Evolutionary conservation across 1,140 invertebrate genomes (phyloP).

Genomic region (Onthophagus taurus): DNA sequence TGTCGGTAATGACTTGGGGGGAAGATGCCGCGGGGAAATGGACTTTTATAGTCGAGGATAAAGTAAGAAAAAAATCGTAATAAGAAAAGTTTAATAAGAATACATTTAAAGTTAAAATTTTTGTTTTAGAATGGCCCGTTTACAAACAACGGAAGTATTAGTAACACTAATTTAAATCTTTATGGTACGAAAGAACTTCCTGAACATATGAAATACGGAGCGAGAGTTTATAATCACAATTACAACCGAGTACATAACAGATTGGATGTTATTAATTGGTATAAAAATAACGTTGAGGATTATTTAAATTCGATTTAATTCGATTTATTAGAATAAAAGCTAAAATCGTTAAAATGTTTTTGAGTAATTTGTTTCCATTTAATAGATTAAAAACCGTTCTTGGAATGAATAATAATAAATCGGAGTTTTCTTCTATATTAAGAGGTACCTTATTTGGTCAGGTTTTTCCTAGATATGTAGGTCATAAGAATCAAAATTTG

Average conservation of each 20-base stretch:
- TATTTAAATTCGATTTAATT: not conserved
- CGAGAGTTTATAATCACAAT: conserved; percentile 44
- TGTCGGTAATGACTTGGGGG: conserved; percentile 87
- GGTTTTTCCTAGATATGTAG: conserved; percentile 1
- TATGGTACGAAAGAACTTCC: conserved; percentile 61
- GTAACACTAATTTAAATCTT: conserved; percentile 47
- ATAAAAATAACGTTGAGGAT: not conserved
- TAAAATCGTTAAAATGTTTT: too few relatives aligned
- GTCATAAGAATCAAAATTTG: conserved; percentile 13
- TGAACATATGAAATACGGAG: conserved; percentile 46
- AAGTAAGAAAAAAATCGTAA: conserved; percentile 38
- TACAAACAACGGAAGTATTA: conserved; percentile 47
- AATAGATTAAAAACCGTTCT: too few relatives aligned
- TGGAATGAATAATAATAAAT: too few relatives aligned
- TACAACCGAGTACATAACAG: conserved; percentile 39
- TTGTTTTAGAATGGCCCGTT: conserved; percentile 37
- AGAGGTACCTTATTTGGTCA: too few relatives aligned
- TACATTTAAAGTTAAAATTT: conserved; percentile 9
- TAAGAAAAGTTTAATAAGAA: not conserved
- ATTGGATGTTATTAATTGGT: conserved; percentile 7
- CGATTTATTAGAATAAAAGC: not conserved
- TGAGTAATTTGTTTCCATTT: too few relatives aligned
- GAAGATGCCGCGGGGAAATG: conserved; percentile 71
- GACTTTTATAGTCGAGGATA: conserved; percentile 54
- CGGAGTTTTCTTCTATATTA: too few relatives aligned